These are phyloP conservation scores for Condylura cristata DNA, from an alignment of 2,113 vertebrate genomes.

Conservation along the genomic window DNA sequence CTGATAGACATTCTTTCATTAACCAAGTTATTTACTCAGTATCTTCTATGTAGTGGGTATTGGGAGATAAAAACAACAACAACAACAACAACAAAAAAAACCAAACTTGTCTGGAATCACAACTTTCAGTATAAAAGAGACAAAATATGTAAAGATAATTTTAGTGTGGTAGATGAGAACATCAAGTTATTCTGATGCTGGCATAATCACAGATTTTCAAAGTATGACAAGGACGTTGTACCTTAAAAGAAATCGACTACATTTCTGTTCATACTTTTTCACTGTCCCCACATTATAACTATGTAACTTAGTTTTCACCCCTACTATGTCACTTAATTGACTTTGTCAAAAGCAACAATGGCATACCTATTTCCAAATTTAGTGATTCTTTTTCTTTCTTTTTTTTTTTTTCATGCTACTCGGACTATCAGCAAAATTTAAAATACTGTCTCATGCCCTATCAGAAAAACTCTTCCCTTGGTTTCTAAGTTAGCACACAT, in stretches of 20 bases:
- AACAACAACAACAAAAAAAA: too few relatives aligned
- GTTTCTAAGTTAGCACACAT: neutral
- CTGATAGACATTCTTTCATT: neutral
- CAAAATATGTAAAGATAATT: neutral
- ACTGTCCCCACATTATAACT: neutral
- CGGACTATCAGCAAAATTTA: neutral
- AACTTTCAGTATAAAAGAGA: neutral
- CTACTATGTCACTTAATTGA: neutral
- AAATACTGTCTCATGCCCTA: neutral
- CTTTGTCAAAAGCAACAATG: neutral
- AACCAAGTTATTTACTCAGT: neutral
- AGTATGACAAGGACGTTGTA: neutral
- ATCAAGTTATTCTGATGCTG: neutral
- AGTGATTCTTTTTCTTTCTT: slow-evolving; percentile 22
- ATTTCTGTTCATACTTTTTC: neutral
- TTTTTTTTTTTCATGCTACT: neutral
- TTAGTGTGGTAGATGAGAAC: neutral
- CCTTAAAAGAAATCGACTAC: neutral
- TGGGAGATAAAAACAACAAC: neutral
- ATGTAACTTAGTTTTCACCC: neutral
- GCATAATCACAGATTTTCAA: neutral
- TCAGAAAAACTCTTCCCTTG: neutral
- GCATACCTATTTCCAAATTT: neutral
- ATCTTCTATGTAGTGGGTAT: neutral
- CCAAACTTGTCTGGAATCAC: neutral